Evolutionary conservation across 2,888 invertebrate genomes (phyloP).

Genomic region (Abscondita cerata): DNA sequence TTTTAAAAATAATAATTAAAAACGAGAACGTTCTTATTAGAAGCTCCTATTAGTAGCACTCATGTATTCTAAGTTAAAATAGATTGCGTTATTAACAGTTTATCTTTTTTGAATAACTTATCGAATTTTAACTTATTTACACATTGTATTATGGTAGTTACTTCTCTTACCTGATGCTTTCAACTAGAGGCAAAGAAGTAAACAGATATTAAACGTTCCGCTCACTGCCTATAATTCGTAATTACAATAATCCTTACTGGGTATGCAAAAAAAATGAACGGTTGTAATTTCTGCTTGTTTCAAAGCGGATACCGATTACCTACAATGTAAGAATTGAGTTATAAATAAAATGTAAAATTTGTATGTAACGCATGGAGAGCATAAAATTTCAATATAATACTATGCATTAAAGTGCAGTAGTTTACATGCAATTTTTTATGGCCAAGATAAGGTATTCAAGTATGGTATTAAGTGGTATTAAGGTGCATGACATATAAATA

Average conservation of each 20-base stretch:
- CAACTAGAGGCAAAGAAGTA: background rate
- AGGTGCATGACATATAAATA: slow-evolving; percentile 40
- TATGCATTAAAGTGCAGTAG: slow-evolving; percentile 32
- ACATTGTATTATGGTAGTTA: too few relatives aligned
- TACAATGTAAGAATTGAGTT: slow-evolving; percentile 36
- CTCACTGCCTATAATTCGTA: background rate
- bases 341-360: slow-evolving; percentile 39
- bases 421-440: slow-evolving; percentile 38
- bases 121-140: too few relatives aligned
- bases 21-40: too few relatives aligned
- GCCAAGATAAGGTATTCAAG: slow-evolving; percentile 27
- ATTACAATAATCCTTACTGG: slow-evolving; percentile 10
- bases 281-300: slow-evolving; percentile 19
- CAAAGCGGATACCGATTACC: slow-evolving; percentile 8
- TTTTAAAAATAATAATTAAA: too few relatives aligned
- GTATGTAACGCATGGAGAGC: slow-evolving; percentile 20
- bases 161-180: too few relatives aligned
- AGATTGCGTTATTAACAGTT: too few relatives aligned
- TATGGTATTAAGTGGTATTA: slow-evolving; percentile 29
- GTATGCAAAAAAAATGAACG: slow-evolving; percentile 9
- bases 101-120: too few relatives aligned
- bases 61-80: too few relatives aligned
- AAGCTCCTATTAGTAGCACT: too few relatives aligned
- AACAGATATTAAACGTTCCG: background rate
- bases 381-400: slow-evolving; percentile 34